A percentile compares a stretch with the other conserved stretches of the same genome.
phyloP scores from a whole-genome alignment of 2,113 vertebrate genomes.

The Protomyctophum bolini region DNA sequence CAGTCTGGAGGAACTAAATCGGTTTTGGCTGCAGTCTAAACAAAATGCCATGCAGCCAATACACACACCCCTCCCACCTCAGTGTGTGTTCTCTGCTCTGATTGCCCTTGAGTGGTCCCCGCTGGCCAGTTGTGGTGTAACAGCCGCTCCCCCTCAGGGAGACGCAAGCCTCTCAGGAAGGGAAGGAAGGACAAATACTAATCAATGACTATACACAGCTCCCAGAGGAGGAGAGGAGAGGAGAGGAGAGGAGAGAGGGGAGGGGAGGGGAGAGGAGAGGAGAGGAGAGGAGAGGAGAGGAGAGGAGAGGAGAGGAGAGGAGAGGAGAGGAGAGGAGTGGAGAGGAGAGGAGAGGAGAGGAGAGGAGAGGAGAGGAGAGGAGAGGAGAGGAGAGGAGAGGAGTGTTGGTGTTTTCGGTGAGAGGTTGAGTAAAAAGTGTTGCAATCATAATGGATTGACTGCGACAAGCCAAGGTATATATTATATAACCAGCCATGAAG shows the following conservation, averaged over 20 bases:
- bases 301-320: conserved; percentile 42
- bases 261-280: conserved; percentile 38
- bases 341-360: conserved; percentile 32
- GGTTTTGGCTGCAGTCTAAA: too few relatives aligned
- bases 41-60: conserved; percentile 13
- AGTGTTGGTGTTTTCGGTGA: conserved; percentile 36
- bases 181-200: conserved; percentile 53
- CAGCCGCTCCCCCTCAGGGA: conserved; percentile 48
- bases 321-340: conserved; percentile 40
- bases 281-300: conserved; percentile 32
- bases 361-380: conserved; percentile 42
- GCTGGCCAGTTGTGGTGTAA: conserved; percentile 55
- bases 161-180: conserved; percentile 57
- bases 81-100: conserved; percentile 56
- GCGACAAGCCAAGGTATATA: conserved; percentile 7
- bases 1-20: too few relatives aligned
- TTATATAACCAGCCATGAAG: too few relatives aligned
- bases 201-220: conserved; percentile 60
- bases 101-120: conserved; percentile 64
- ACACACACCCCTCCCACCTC: conserved; percentile 31
- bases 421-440: conserved; percentile 24
- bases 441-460: conserved; percentile 41
- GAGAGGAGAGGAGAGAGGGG: conserved; percentile 35
- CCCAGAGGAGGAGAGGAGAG: conserved; percentile 36
- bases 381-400: conserved; percentile 40